These are phyloP conservation scores for Catocala sponsa DNA, from an alignment of 2,888 invertebrate species.

Conservation along the genomic window DNA sequence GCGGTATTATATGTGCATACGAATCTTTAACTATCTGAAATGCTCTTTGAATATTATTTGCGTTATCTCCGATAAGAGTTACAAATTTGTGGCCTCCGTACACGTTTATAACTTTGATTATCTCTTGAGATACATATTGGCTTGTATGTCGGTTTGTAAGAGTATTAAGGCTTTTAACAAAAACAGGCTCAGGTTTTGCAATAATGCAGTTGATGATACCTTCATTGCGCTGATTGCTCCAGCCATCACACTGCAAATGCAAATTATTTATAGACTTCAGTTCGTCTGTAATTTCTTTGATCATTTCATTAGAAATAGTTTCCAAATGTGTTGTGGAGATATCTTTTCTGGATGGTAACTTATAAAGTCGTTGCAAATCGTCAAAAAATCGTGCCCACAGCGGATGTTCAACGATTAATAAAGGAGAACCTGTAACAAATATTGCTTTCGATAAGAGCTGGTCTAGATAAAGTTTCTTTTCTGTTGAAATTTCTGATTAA, in stretches of 20 bases:
- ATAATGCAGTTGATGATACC: constrained; percentile 26
- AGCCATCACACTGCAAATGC: constrained; percentile 23
- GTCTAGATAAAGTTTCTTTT: neutral
- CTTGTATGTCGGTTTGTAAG: constrained; percentile 24
- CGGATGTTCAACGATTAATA: constrained; percentile 31
- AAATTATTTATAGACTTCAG: constrained; percentile 19
- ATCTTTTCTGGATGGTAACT: constrained; percentile 23
- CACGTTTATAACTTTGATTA: constrained; percentile 3
- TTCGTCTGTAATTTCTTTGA: constrained; percentile 22
- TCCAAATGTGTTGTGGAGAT: constrained; percentile 25
- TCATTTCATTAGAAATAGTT: constrained; percentile 22
- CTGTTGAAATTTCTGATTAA: neutral
- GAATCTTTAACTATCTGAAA: constrained; percentile 30
- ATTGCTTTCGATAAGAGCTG: neutral
- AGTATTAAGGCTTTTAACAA: constrained; percentile 28
- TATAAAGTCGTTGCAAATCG: constrained; percentile 18
- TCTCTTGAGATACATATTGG: constrained; percentile 25
- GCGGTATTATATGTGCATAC: constrained; percentile 26
- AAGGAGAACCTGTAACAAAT: constrained; percentile 21
- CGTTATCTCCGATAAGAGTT: constrained; percentile 33
- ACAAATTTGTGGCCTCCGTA: constrained; percentile 28
- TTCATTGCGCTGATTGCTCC: constrained; percentile 28
- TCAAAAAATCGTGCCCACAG: constrained; percentile 26
- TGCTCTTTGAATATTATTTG: constrained; percentile 34
- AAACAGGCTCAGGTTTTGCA: constrained; percentile 29